These are phyloP conservation scores for Virgularia gustaviana DNA, from an alignment of 92 coral and sea anemone species.

Conservation along the genomic window DNA sequence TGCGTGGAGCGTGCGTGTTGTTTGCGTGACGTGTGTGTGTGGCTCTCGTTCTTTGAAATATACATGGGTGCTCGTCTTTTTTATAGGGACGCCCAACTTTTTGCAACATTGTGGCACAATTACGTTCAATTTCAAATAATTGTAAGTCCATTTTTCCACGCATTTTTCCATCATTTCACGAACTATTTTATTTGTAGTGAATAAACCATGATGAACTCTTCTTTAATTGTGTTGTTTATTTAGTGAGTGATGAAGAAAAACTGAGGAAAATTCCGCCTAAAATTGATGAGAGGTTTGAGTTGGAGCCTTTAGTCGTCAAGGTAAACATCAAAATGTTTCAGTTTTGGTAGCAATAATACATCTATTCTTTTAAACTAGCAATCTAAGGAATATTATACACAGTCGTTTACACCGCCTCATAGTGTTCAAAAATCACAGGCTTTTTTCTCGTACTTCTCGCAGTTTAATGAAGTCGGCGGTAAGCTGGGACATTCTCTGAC, in stretches of 20 bases:
- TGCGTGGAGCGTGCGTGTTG: neutral
- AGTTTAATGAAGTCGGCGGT: too few relatives aligned
- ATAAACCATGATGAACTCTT: neutral
- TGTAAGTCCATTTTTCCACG: constrained; percentile 11
- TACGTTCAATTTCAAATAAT: neutral
- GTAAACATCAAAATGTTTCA: too few relatives aligned
- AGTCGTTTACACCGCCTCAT: too few relatives aligned
- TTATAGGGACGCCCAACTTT: constrained; percentile 30
- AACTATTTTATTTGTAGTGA: neutral
- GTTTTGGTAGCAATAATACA: too few relatives aligned
- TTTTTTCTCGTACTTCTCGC: too few relatives aligned
- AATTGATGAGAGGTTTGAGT: constrained; percentile 13
- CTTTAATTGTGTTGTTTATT: neutral
- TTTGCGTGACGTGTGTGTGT: neutral
- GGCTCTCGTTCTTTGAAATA: neutral
- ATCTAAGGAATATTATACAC: too few relatives aligned
- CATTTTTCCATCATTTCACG: too few relatives aligned
- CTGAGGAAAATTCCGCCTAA: constrained; percentile 12
- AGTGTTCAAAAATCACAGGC: too few relatives aligned
- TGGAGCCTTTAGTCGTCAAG: constrained; percentile 14
- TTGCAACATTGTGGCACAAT: constrained; percentile 3
- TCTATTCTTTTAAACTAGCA: too few relatives aligned
- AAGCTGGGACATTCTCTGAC: too few relatives aligned
- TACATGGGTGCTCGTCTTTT: neutral
- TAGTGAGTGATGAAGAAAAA: constrained; percentile 18